Evolutionary conservation across 1,140 invertebrate genomes (phyloP).

Genomic region (Pogonus chalceus): DNA sequence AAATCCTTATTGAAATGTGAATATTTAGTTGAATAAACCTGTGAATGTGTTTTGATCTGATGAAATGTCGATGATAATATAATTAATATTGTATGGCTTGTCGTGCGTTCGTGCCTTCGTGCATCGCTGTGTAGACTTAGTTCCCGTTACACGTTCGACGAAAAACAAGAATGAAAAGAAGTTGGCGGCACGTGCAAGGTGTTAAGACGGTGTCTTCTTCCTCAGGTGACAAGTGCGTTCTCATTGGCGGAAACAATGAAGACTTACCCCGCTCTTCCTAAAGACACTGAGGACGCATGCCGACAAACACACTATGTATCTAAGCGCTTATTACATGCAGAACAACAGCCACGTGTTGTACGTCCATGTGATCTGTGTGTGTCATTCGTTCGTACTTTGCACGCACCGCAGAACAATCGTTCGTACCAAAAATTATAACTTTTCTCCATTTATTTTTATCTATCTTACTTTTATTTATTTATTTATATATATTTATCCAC

Average conservation of each 20-base stretch:
- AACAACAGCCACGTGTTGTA: background rate
- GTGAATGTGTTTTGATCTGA: no score
- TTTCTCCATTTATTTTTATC: no score
- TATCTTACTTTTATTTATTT: no score
- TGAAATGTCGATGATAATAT: no score
- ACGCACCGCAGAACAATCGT: background rate
- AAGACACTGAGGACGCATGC: slow-evolving; percentile 11
- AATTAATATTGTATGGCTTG: no score
- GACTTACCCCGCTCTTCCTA: slow-evolving; percentile 37
- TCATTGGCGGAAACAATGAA: slow-evolving; percentile 53
- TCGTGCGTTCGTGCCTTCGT: no score
- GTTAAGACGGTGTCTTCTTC: slow-evolving; percentile 35
- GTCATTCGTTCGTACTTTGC: background rate
- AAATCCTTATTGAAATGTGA: no score
- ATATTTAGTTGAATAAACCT: no score
- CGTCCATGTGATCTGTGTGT: background rate
- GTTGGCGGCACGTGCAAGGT: background rate
- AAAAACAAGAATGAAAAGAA: background rate
- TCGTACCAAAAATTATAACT: no score
- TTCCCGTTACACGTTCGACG: no score
- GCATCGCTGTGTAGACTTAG: no score
- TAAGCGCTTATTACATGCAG: background rate
- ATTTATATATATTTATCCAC: no score
- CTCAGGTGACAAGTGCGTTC: slow-evolving; percentile 57
- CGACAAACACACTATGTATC: background rate